These are phyloP conservation scores for Bhutanitis thaidina DNA, from an alignment of 2,888 invertebrate species.

Conservation along the genomic window DNA sequence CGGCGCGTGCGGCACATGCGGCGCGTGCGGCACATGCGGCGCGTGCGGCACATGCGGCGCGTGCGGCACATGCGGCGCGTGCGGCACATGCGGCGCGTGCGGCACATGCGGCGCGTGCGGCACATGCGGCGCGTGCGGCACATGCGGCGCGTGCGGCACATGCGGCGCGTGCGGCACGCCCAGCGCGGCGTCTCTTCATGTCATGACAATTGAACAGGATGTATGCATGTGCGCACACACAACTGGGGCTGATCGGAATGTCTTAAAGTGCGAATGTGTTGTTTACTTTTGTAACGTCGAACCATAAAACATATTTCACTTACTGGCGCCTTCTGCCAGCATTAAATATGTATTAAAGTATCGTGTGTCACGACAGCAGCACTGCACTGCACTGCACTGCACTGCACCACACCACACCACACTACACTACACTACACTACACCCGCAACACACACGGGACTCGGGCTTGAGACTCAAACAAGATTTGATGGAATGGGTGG, in stretches of 20 bases:
- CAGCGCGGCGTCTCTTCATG: too few relatives aligned
- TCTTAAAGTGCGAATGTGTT: not conserved
- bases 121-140: slow-evolving; percentile 44
- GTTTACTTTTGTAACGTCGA: not conserved
- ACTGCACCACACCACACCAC: too few relatives aligned
- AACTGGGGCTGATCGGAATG: too few relatives aligned
- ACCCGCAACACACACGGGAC: too few relatives aligned
- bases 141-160: slow-evolving; percentile 40
- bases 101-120: slow-evolving; percentile 47
- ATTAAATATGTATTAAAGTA: not conserved
- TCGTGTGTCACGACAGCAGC: too few relatives aligned
- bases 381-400: too few relatives aligned
- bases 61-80: slow-evolving; percentile 59
- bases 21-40: slow-evolving; percentile 36
- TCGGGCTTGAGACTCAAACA: too few relatives aligned
- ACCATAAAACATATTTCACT: not conserved
- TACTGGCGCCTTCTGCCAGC: not conserved
- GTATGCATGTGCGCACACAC: too few relatives aligned
- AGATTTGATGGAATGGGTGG: too few relatives aligned
- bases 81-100: slow-evolving; percentile 61
- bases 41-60: too few relatives aligned
- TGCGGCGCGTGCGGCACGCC: slow-evolving; percentile 68
- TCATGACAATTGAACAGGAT: too few relatives aligned
- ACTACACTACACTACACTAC: too few relatives aligned
- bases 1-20: slow-evolving; percentile 54